phyloP scores from a whole-genome alignment of 2,888 invertebrate genomes.

The Rotaria socialis region DNA sequence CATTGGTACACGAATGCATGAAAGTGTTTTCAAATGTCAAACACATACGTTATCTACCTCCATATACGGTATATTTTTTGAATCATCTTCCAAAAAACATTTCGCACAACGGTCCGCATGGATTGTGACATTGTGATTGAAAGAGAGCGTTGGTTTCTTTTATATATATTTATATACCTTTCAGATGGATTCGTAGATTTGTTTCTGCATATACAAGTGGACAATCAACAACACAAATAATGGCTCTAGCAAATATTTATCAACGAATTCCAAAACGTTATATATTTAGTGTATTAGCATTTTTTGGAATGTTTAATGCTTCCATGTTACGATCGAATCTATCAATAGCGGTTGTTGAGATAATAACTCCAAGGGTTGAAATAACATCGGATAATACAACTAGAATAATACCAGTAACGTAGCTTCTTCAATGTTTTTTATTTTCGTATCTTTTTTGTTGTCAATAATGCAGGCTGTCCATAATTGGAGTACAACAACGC shows the following conservation, averaged over 20 bases:
- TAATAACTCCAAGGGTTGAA: slow-evolving; percentile 66
- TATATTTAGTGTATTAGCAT: slow-evolving; percentile 59
- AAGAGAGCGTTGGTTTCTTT: no score
- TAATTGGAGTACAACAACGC: slow-evolving; percentile 68
- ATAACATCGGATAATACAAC: slow-evolving; percentile 47
- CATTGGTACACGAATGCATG: no score
- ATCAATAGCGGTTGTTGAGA: slow-evolving; percentile 87
- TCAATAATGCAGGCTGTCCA: slow-evolving; percentile 47
- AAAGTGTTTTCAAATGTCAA: no score
- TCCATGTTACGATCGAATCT: slow-evolving; percentile 70
- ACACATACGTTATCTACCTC: no score
- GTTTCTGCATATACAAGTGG: neutral
- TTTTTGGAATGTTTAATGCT: slow-evolving; percentile 59
- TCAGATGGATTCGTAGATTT: no score
- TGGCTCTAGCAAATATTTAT: neutral
- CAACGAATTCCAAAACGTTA: slow-evolving; percentile 56
- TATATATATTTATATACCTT: no score
- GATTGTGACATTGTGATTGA: no score
- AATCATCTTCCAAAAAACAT: no score
- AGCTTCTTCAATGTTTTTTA: no score
- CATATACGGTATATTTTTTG: no score
- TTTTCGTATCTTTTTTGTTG: no score
- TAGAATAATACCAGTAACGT: slow-evolving; percentile 38
- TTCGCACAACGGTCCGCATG: no score
- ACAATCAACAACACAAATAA: neutral